Evolutionary conservation across 2,888 invertebrate genomes (phyloP).

Genomic region (Hybos culiciformis): DNA sequence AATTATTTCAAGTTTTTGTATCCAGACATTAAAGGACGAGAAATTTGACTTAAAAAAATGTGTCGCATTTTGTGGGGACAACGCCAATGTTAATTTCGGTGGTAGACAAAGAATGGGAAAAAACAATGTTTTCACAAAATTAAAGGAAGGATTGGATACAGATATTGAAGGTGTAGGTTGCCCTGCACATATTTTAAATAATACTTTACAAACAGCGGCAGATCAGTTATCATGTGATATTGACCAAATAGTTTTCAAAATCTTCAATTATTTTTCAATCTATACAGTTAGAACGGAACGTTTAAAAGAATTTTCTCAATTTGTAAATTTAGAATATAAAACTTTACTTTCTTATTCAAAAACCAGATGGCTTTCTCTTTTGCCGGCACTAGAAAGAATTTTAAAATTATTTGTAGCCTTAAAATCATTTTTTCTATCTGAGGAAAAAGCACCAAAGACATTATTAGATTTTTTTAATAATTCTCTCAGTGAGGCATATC

Average conservation of each 20-base stretch:
- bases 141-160: constrained; percentile 7
- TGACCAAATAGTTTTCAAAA: constrained; percentile 2
- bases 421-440: constrained; percentile 8
- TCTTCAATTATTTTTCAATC: constrained; percentile 5
- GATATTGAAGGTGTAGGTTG: constrained; percentile 11
- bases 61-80: constrained; percentile 9
- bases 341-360: constrained; percentile 6
- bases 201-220: constrained; percentile 1
- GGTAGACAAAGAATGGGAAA: constrained; percentile 2
- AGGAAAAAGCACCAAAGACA: constrained; percentile 7
- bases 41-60: constrained; percentile 6
- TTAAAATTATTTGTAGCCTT: constrained; percentile 8
- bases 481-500: neutral
- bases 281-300: constrained; percentile 7
- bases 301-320: constrained; percentile 8
- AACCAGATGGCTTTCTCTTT: constrained; percentile 8
- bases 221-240: constrained; percentile 5
- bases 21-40: constrained; percentile 6
- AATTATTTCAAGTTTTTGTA: neutral
- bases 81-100: constrained; percentile 8
- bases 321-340: constrained; percentile 6
- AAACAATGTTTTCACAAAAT: constrained; percentile 10
- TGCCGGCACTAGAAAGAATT: constrained; percentile 8
- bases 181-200: constrained; percentile 8
- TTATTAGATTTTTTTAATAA: neutral